Percentiles rank a stretch among this genome's conserved stretches.
Evolutionary conservation across 2,113 vertebrate species (phyloP).

Genomic region (Malurus alboscapulatus): DNA sequence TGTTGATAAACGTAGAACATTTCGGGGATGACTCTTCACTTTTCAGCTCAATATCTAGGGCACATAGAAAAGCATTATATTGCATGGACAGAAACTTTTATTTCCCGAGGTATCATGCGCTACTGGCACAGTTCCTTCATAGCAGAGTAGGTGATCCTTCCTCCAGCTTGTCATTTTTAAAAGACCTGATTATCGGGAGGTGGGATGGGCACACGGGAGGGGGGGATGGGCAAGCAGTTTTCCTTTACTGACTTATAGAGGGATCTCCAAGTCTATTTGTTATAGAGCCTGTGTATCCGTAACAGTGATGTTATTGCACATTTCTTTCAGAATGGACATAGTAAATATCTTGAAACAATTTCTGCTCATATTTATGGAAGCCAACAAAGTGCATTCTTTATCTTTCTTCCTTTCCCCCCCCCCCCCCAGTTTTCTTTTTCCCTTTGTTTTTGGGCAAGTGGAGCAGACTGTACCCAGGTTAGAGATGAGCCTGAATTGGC

Average conservation of each 20-base stretch:
- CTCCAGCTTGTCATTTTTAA: conserved; percentile 42
- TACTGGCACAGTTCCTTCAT: conserved; percentile 42
- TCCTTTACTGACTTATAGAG: conserved; percentile 7
- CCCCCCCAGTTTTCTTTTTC: neutral
- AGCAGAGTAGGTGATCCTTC: conserved; percentile 33
- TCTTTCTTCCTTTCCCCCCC: neutral
- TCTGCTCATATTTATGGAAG: neutral
- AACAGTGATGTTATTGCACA: conserved; percentile 35
- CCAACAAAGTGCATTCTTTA: conserved; percentile 19
- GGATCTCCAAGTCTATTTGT: conserved; percentile 15
- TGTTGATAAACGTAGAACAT: neutral
- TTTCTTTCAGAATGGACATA: conserved; percentile 16
- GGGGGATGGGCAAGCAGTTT: neutral
- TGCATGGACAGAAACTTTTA: conserved; percentile 48
- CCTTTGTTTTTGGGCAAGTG: conserved; percentile 53
- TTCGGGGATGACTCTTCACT: conserved; percentile 43
- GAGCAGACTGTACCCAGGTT: conserved; percentile 59
- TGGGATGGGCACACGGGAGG: neutral
- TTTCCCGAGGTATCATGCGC: conserved; percentile 44
- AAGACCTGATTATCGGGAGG: neutral
- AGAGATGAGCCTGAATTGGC: conserved; percentile 48
- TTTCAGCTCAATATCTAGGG: conserved; percentile 55
- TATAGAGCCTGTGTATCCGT: conserved; percentile 38
- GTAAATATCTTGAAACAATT: conserved; percentile 6
- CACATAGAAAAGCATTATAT: conserved; percentile 49